Base-by-base conservation (phyloP, 2,888 invertebrate species). In the Blomia tropicalis region DNA sequence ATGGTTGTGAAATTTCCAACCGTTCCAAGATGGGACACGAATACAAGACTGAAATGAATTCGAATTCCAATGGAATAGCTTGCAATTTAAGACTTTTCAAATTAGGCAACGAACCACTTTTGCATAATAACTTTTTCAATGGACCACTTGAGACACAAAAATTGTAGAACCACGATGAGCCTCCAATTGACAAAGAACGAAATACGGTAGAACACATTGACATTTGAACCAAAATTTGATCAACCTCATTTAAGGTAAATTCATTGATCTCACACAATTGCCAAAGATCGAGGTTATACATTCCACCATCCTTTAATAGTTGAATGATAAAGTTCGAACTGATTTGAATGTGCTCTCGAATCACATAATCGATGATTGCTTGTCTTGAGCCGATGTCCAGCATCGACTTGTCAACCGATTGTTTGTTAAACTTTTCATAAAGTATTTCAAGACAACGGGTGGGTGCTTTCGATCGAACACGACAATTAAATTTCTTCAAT, bases 1-100 rank as follows among this genome's bases (percentile, higher is more conserved):
- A 69, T 14, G 68, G 69, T 44, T 69, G 67, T 47, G 64, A 59
- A 25, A 69, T 64, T 43, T 68, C 67, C 54, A 69, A 44, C 14
- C 58, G 63, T 22, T 47, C 51, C 22, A 69, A 44, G 23, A 66
- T 65, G 1, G 64, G 62, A 44, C 68, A 69, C 23, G 64, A 60
- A 27, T 43, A 36, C 19, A 66, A 59, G 5, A 66, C 63, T 14
- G 66, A 41, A 17, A 66, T 60, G 43, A 68, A 29, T 31, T 67
- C 67, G 1, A 59, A 44, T 11, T 63, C 62, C n/a, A 58, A 43
- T 2, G 64, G 60, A 5, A 67, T 65, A 22, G 67, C 65, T 62
- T 69, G 69, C 23, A 69, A 58, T 23, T 60, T 63, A n/a, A 68
- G 62, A 58, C 59, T 43, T 17, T 25, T 51, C 43, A 63, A 64